A percentile compares a stretch with the other conserved stretches of the same genome.
These are phyloP conservation scores for Okamejei kenojei DNA, from an alignment of 2,797 vertebrate genomes.

Conservation along the genomic window DNA sequence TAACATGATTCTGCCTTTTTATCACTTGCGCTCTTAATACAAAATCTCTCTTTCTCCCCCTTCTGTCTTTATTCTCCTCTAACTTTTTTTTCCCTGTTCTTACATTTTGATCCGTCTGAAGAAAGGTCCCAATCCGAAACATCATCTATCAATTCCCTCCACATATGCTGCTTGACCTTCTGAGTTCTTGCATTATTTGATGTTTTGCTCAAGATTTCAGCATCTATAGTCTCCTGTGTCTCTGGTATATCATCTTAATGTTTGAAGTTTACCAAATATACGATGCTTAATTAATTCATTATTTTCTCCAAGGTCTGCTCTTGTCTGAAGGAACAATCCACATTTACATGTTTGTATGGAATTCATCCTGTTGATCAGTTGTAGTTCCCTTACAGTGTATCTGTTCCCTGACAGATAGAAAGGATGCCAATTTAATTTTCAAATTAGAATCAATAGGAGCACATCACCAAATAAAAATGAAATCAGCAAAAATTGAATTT, in stretches of 20 bases:
- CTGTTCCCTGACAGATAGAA: slow-evolving; percentile 7
- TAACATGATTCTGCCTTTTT: background rate
- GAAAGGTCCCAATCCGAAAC: no score
- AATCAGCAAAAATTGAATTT: background rate
- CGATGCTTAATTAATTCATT: background rate
- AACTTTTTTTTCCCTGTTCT: no score
- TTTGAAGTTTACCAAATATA: background rate
- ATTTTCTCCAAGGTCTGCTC: background rate
- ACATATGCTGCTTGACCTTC: no score
- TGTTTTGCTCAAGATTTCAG: no score
- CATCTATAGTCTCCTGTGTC: no score
- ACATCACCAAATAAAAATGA: background rate
- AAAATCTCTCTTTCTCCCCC: background rate
- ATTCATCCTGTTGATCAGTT: background rate
- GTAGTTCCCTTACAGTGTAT: background rate
- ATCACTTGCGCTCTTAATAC: background rate
- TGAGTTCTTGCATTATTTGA: no score
- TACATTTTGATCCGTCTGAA: no score
- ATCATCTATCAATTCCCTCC: no score
- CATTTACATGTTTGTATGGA: background rate
- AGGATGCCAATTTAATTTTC: background rate
- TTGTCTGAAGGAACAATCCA: background rate
- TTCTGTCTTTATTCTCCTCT: background rate
- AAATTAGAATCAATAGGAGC: background rate
- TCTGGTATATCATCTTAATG: background rate